phyloP scores from a whole-genome alignment of 2,888 invertebrate genomes.

The Chloroclystis v-ata region DNA sequence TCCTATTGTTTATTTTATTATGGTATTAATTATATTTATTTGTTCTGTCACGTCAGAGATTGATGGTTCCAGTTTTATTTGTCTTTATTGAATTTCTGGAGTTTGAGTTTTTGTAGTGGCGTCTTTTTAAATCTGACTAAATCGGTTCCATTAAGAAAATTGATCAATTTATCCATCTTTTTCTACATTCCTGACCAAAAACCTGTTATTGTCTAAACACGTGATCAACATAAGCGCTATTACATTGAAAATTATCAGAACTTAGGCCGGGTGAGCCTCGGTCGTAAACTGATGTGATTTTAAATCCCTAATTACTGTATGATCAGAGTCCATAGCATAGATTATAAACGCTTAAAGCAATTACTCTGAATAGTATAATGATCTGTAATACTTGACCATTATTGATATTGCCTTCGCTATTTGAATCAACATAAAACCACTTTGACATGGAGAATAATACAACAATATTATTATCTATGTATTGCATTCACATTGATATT shows the following conservation, averaged over 20 bases:
- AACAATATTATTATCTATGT: too few species aligned
- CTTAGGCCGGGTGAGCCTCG: conserved; percentile 1
- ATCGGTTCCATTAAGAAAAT: conserved; percentile 42
- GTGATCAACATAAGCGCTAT: conserved; percentile 25
- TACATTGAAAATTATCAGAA: conserved; percentile 22
- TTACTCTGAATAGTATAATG: too few species aligned
- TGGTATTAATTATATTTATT: neutral
- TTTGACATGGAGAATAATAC: too few species aligned
- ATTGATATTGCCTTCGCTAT: neutral
- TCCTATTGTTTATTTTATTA: conserved; percentile 5
- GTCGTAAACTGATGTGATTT: conserved; percentile 2
- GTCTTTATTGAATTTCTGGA: too few species aligned
- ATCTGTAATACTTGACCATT: neutral
- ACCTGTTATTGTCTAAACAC: conserved; percentile 29
- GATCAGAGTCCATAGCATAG: neutral
- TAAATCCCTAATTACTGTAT: conserved; percentile 8
- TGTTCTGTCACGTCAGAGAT: neutral
- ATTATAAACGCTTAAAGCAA: neutral
- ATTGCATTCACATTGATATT: too few species aligned
- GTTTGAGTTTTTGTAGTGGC: too few species aligned
- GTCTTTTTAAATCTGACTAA: conserved; percentile 23
- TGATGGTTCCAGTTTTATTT: too few species aligned
- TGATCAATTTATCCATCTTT: conserved; percentile 38
- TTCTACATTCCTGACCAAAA: conserved; percentile 32
- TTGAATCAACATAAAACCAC: too few species aligned